phyloP scores from a whole-genome alignment of 2,888 invertebrate species.

The Melitaea athalia region DNA sequence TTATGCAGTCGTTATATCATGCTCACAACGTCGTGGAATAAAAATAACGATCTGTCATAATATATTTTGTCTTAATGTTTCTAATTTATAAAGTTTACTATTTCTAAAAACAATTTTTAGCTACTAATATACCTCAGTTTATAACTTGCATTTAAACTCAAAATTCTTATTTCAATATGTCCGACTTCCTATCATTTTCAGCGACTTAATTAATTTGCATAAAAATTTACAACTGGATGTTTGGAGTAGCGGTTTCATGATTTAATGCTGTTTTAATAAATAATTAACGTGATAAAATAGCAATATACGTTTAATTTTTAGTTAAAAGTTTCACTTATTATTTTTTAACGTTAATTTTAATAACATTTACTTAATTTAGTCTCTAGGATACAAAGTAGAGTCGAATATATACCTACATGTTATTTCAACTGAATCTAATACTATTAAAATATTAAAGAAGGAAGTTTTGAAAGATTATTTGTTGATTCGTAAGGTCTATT shows the following conservation, averaged over 20 bases:
- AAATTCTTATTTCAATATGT: not conserved
- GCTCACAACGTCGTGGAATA: not conserved
- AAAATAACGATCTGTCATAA: not conserved
- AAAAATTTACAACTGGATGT: not conserved
- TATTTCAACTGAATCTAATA: no score
- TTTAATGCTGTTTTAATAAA: not conserved
- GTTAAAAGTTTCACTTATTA: not conserved
- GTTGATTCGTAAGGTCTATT: no score
- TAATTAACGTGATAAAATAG: not conserved
- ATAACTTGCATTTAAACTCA: not conserved
- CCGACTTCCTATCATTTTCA: not conserved
- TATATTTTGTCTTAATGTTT: not conserved
- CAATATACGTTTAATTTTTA: not conserved
- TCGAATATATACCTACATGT: no score
- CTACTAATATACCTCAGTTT: no score
- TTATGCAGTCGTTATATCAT: conserved; percentile 1
- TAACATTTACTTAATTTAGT: not conserved
- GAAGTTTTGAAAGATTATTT: no score
- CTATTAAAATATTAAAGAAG: no score
- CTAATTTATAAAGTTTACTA: no score
- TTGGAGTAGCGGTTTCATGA: not conserved
- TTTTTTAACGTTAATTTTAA: not conserved
- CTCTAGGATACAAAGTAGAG: no score
- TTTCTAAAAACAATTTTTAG: no score
- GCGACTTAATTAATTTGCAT: not conserved